These are phyloP conservation scores for Xiphorhynchus erythropygius DNA, from an alignment of 2,797 vertebrate species.

Conservation along the genomic window DNA sequence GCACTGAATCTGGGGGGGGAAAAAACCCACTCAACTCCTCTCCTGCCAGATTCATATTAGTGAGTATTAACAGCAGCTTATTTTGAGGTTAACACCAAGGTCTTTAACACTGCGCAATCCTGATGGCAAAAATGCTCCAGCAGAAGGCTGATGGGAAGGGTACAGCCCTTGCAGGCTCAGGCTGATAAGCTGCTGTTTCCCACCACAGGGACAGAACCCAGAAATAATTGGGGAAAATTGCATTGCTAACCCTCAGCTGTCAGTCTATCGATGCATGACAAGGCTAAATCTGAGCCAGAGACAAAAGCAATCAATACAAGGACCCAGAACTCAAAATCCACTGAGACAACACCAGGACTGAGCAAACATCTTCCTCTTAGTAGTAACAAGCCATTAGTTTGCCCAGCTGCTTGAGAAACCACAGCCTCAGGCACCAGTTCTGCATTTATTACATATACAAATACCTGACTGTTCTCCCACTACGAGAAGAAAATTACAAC, in stretches of 20 bases:
- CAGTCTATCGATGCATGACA: not conserved
- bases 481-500: not conserved
- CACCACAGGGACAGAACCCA: not conserved
- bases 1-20: not conserved
- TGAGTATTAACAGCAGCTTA: slow-evolving; percentile 34
- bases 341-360: not conserved
- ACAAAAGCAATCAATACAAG: not conserved
- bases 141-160: not conserved
- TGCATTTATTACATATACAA: not conserved
- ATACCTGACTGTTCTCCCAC: not conserved
- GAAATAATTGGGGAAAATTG: not conserved
- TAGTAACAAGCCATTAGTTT: not conserved
- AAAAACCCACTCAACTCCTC: not conserved
- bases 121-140: not conserved
- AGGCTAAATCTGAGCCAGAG: not conserved
- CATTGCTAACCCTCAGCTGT: not conserved
- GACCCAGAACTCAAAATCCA: not conserved
- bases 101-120: not conserved
- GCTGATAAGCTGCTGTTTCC: not conserved
- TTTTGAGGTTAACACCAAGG: slow-evolving; percentile 45
- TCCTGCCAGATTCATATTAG: not conserved
- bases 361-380: not conserved
- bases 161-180: not conserved
- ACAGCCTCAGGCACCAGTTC: not conserved
- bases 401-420: not conserved